Percentiles rank a stretch among this genome's conserved stretches.
Conservation (phyloP, 2,888 invertebrate genomes). For the Cotesia congregata region DNA sequence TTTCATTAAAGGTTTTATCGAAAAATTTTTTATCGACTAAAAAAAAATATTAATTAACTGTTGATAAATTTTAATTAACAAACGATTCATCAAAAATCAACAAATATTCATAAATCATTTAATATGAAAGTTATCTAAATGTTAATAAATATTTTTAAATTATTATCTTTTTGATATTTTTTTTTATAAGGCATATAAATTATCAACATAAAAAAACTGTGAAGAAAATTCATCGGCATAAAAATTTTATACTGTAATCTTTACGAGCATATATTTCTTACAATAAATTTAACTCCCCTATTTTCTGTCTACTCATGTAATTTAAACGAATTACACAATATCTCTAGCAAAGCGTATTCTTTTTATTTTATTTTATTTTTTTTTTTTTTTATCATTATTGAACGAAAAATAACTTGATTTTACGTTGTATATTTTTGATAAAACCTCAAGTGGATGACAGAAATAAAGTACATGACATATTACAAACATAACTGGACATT, state of each 20-base stretch:
- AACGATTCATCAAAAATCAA: too few species aligned
- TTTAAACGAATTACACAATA: neutral
- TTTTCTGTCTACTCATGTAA: neutral
- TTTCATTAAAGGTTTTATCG: too few species aligned
- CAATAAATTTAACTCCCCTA: neutral
- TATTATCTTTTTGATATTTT: too few species aligned
- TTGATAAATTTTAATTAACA: too few species aligned
- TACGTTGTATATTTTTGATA: neutral
- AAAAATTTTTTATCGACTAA: too few species aligned
- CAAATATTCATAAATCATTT: too few species aligned
- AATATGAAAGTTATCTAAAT: too few species aligned
- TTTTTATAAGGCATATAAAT: too few species aligned
- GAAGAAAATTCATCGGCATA: neutral
- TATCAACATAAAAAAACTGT: too few species aligned
- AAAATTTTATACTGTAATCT: neutral
- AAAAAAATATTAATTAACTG: too few species aligned
- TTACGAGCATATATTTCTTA: neutral
- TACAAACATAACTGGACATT: slow-evolving; percentile 16
- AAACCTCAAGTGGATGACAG: neutral
- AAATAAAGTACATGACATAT: neutral
- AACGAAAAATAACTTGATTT: neutral
- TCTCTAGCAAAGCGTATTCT: neutral
- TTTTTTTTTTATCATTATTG: neutral
- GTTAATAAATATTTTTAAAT: too few species aligned
- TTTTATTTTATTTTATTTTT: neutral